phyloP scores from a whole-genome alignment of 2,113 vertebrate species.

The Heptranchias perlo region DNA sequence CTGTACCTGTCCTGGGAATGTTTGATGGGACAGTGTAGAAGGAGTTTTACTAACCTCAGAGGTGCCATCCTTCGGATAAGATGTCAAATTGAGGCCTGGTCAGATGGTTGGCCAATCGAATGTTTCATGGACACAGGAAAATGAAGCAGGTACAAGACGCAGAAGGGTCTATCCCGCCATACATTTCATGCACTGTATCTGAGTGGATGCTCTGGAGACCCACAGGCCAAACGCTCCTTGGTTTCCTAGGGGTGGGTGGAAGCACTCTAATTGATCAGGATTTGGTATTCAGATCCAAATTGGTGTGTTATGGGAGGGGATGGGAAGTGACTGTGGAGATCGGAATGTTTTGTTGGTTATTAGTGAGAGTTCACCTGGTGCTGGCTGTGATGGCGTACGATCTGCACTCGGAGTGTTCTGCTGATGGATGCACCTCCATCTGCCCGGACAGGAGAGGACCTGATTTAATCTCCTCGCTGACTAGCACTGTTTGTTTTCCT shows the following conservation, averaged over 20 bases:
- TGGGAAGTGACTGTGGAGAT: not conserved
- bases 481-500: not conserved
- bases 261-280: not conserved
- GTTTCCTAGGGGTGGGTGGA: not conserved
- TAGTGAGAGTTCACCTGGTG: not conserved
- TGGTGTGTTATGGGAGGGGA: not conserved
- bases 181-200: not conserved
- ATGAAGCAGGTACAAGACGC: too few species aligned
- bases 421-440: not conserved
- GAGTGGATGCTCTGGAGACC: not conserved
- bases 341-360: not conserved
- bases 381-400: not conserved
- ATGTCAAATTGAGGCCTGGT: too few species aligned
- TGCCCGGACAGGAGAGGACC: not conserved
- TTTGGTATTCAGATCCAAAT: not conserved
- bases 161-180: too few species aligned
- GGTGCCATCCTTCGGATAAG: too few species aligned
- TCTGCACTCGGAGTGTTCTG: not conserved
- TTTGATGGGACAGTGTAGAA: too few species aligned
- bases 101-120: too few species aligned
- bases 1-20: too few species aligned
- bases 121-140: too few species aligned
- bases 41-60: too few species aligned
- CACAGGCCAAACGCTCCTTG: not conserved
- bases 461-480: not conserved